Evolutionary conservation across 2,797 vertebrate genomes (phyloP).

Genomic region (Tachyglossus aculeatus): DNA sequence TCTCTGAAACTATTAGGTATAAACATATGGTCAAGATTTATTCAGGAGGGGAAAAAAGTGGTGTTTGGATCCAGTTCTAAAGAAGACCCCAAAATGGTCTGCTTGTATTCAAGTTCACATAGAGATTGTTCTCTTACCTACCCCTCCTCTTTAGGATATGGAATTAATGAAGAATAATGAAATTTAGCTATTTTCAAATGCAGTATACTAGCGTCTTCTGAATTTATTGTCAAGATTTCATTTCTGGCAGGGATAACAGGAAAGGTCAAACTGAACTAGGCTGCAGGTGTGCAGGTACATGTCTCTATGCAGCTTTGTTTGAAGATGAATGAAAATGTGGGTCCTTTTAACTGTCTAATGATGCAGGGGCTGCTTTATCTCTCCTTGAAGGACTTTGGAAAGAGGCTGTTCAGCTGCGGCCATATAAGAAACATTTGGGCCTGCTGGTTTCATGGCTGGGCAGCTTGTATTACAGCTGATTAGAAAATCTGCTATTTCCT

Average conservation of each 20-base stretch:
- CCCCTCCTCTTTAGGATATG: slow-evolving; percentile 24
- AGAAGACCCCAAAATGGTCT: slow-evolving; percentile 6
- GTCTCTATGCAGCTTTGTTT: neutral
- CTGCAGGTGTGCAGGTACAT: slow-evolving; percentile 52
- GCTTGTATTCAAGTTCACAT: neutral
- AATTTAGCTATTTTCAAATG: slow-evolving; percentile 36
- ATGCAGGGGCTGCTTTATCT: slow-evolving; percentile 40
- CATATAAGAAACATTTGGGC: neutral
- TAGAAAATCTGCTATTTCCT: slow-evolving; percentile 28
- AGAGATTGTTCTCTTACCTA: slow-evolving; percentile 16
- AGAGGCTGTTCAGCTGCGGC: slow-evolving; percentile 18
- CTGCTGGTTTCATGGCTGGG: slow-evolving; percentile 18
- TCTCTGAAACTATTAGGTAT: neutral
- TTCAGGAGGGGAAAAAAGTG: neutral
- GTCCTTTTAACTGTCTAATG: slow-evolving; percentile 15
- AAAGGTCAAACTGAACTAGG: slow-evolving; percentile 42
- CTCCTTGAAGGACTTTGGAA: slow-evolving; percentile 25
- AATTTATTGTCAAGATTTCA: slow-evolving; percentile 52
- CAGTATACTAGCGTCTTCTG: slow-evolving; percentile 8
- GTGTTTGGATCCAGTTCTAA: neutral
- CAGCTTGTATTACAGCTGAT: slow-evolving; percentile 30
- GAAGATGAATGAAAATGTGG: slow-evolving; percentile 34
- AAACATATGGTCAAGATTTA: neutral
- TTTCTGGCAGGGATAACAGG: slow-evolving; percentile 49
- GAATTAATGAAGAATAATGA: slow-evolving; percentile 39